Base-by-base conservation (phyloP, 64 coral and sea anemone species). In the Hydrozoanthus tunicans region DNA sequence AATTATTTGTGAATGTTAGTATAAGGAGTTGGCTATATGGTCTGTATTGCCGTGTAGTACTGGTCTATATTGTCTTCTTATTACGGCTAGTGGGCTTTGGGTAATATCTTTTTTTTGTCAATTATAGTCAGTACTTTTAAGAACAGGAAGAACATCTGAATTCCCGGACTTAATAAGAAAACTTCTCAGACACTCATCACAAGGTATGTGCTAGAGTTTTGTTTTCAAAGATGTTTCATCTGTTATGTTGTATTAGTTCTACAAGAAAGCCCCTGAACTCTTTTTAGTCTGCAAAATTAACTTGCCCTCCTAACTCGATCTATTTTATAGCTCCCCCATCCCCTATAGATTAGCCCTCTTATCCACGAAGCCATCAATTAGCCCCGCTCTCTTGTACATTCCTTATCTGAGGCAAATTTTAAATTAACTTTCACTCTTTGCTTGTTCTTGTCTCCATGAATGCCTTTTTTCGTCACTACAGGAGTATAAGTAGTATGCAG, bases 111-210 rank as follows among this genome's bases (percentile, higher is more conserved):
- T 32, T 77, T 5, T 59, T 53, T 6, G 76, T 55, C n/a, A n/a
- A 4, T 24, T 88, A 7, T 55, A 94, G 90, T 81, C 59, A 27
- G 89, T 62, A 23, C 62, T 94, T 73, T 3, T 57, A 53, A 94
- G 32, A 72, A 65, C 43, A 70, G 80, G 89, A 24, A 78, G 82
- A 57, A 59, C 76, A 70, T 85, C 78, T 51, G 62, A 66, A 67
- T 94, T 94, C 59, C 53, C 67, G 24, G 27, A 71, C 17, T 74
- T 83, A 12, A 91, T 94, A 20, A 94, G 80, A 66, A 82, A 94
- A 51, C 25, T 94, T 51, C 43, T 89, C 6, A 78, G 79, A 51
- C 68, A 70, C 51, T 54, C 26, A 51, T 67, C 90, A 5, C 84
- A 77, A 94, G 93, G 93, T 94, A 24, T 14, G 65, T 53, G 24